Percentiles rank a stretch among this genome's conserved stretches.
Conservation (phyloP, 2,113 vertebrate genomes). For the Tapirus terrestris region DNA sequence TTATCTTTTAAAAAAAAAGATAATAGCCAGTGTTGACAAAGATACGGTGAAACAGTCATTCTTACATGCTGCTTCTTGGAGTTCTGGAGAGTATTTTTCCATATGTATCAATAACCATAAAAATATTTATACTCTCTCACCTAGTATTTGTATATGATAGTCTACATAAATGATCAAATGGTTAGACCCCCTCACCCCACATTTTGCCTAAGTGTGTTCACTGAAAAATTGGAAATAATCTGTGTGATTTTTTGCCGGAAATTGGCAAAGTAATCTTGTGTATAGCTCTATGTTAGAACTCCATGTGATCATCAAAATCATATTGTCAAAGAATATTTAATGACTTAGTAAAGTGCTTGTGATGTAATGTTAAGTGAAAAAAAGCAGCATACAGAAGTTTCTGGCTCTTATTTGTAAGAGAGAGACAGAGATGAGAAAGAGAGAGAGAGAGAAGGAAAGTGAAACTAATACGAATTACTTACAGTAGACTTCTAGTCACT, state of each 20-base stretch:
- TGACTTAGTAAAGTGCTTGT: background rate
- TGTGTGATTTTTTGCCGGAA: background rate
- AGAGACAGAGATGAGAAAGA: background rate
- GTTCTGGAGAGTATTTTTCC: background rate
- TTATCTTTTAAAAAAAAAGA: conserved; percentile 29
- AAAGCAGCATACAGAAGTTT: background rate
- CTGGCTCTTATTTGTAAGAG: background rate
- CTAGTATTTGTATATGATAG: background rate
- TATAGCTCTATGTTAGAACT: background rate
- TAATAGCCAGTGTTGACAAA: background rate
- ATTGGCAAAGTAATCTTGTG: background rate
- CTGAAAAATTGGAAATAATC: background rate
- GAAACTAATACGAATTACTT: background rate
- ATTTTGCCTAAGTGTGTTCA: background rate
- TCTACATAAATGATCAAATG: background rate
- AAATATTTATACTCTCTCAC: background rate
- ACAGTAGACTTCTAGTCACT: background rate
- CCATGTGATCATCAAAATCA: background rate
- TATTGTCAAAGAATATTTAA: conserved; percentile 25
- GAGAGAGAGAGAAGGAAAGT: background rate
- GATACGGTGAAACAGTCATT: background rate
- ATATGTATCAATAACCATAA: background rate
- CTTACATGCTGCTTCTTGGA: background rate
- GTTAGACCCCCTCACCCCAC: background rate
- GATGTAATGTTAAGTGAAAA: background rate